Evolutionary conservation across 1,140 invertebrate genomes (phyloP), one percentile per base, ranked within the genome.

Genomic region (Drosophila subpulchrella): DNA sequence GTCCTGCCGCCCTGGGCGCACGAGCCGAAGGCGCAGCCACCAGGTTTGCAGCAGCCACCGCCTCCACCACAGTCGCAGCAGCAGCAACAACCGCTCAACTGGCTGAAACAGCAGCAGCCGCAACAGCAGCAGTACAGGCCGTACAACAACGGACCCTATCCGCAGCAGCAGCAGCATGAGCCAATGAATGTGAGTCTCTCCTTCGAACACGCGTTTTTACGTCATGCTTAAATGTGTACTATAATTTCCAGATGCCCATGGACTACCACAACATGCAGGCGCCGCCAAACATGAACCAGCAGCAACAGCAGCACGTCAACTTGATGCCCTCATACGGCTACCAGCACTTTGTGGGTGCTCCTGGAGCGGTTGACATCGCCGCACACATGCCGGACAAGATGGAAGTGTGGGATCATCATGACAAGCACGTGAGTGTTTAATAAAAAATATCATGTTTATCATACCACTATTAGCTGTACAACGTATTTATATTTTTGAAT

Each of bases 361-460:
- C 78, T 30, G 71, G 67, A 24, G 70, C 77, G 13, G 72, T 62
- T 30, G 88, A 91, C 42, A 84, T 90, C 42, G 42, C 78, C 17
- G 72, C 60, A 5, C 91, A 92, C 54, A 77, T 91, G 76, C 77
- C 91, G 10, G 91, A 92, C 27, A 92, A 92, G 51, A 77, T 91
- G 48, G 91, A 92, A 57, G 66, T 72, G 57, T 92, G 91, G 91
- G 91, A 92, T 68, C 91, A 92, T 61, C 91, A 92, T 59, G 91
- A 92, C 30, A 92, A 92, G 53, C 91, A 91, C 80, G 91, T 92
- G 60, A 91, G 90, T 27, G 4, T 30, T n/a, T 3, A 48, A 6
- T 46, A 24, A 2, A 10, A 20, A 20, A 20, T 6, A 17, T 4
- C 6, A 8, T 4, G 6, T 7, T 32, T 1, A 6, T 32, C 6